Conservation (phyloP, 64 coral and sea anemone species). For the Porites australiensis region DNA sequence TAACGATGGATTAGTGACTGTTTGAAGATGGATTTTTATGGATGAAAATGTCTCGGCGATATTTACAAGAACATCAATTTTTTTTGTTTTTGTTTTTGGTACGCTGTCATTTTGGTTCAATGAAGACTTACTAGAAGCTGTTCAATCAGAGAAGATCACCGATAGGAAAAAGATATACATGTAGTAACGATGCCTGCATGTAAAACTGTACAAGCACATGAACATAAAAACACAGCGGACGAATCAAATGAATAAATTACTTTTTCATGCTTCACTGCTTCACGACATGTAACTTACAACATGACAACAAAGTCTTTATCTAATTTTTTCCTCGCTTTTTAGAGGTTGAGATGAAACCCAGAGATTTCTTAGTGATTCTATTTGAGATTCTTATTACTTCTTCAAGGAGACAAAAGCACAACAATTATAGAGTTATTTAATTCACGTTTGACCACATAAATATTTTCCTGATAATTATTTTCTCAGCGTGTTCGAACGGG, state of each 20-base stretch:
- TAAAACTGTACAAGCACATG: no score
- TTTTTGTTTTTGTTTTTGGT: no score
- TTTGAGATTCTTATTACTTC: neutral
- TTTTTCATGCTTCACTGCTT: no score
- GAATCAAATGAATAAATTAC: no score
- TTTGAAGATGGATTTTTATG: slow-evolving; percentile 2
- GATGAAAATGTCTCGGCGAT: slow-evolving; percentile 3
- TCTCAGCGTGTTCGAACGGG: neutral
- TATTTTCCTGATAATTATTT: neutral
- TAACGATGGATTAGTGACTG: slow-evolving; percentile 5
- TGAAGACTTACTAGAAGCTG: no score
- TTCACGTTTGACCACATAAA: neutral
- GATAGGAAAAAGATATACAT: no score
- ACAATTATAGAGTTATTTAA: neutral
- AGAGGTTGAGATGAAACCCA: neutral
- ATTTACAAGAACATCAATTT: neutral
- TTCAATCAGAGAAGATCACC: no score
- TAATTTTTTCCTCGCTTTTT: neutral
- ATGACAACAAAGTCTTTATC: neutral
- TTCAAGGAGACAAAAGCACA: slow-evolving; percentile 3
- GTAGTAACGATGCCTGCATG: no score
- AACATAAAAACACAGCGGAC: no score
- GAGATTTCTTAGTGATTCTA: neutral
- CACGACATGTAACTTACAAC: no score
- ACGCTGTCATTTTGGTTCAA: no score